Conservation (phyloP, 37 sponge, comb jelly and placozoan species). For the Cliona cf. orientalis region DNA sequence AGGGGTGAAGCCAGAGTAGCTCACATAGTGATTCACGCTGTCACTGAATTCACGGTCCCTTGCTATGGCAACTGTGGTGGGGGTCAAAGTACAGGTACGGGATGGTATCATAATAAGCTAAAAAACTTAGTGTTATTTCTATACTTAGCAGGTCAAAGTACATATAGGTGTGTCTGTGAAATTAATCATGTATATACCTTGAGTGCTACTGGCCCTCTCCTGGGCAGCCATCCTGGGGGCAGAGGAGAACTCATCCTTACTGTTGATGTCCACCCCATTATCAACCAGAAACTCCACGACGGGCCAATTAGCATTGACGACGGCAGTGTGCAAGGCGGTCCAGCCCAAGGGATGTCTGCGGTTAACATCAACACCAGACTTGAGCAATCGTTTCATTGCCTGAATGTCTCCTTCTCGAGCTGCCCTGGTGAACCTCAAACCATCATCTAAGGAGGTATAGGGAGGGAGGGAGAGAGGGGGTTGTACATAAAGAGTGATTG, state of each 20-base stretch:
- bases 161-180: no score
- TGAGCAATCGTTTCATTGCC: conserved; percentile 16
- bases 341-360: conserved; percentile 79
- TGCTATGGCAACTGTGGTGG: conserved; percentile 47
- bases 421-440: conserved; percentile 18
- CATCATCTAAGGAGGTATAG: conserved; percentile 26
- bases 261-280: conserved; percentile 82
- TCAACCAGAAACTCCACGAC: conserved; percentile 59
- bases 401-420: conserved; percentile 16
- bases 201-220: conserved; percentile 1
- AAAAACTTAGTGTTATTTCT: no score
- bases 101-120: no score
- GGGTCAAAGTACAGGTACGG: neutral
- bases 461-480: no score
- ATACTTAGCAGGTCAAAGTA: no score
- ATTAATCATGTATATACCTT: conserved; percentile 51
- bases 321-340: conserved; percentile 83
- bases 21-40: conserved; percentile 58
- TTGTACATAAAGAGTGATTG: no score
- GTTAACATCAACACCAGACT: conserved; percentile 80
- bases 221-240: conserved; percentile 56
- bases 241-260: conserved; percentile 79
- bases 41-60: conserved; percentile 76
- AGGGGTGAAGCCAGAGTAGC: conserved; percentile 89
- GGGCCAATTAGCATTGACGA: conserved; percentile 42